phyloP scores from a whole-genome alignment of 2,797 vertebrate genomes.

The Pangasius sanitwongsei region DNA sequence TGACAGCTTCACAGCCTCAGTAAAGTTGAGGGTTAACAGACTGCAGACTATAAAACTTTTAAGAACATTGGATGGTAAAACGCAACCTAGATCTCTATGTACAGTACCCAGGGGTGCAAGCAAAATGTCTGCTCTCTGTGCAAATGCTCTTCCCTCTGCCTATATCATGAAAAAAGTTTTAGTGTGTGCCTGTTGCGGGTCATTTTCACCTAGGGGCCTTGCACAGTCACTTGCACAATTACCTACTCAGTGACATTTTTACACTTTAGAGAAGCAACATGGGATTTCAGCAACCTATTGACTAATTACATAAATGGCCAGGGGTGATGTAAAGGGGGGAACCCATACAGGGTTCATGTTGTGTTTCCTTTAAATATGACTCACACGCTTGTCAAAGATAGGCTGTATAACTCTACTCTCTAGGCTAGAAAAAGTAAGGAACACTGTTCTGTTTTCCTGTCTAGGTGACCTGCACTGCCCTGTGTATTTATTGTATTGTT shows the following conservation, averaged over 20 bases:
- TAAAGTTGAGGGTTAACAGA: background rate
- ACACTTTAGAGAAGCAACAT: background rate
- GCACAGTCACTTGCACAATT: background rate
- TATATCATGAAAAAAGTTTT: too few relatives aligned
- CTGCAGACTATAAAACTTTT: constrained; percentile 22
- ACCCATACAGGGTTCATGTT: background rate
- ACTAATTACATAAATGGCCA: background rate
- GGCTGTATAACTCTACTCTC: background rate
- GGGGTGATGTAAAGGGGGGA: background rate
- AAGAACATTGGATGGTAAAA: constrained; percentile 20
- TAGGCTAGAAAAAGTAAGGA: background rate
- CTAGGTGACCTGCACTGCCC: background rate
- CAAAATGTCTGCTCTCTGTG: background rate
- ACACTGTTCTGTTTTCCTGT: background rate
- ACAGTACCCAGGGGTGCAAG: background rate
- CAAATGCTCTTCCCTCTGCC: background rate
- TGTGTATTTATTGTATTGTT: too few relatives aligned
- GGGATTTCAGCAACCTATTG: background rate
- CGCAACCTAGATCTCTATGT: background rate
- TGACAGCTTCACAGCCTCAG: constrained; percentile 30
- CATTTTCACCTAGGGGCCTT: background rate
- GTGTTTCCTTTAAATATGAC: background rate
- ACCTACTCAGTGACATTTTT: background rate
- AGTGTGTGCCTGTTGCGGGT: background rate
- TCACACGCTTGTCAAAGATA: background rate